A percentile compares a stretch with the other conserved stretches of the same genome.
Evolutionary conservation across 1,140 invertebrate species (phyloP).

Genomic region (Anastrepha obliqua): DNA sequence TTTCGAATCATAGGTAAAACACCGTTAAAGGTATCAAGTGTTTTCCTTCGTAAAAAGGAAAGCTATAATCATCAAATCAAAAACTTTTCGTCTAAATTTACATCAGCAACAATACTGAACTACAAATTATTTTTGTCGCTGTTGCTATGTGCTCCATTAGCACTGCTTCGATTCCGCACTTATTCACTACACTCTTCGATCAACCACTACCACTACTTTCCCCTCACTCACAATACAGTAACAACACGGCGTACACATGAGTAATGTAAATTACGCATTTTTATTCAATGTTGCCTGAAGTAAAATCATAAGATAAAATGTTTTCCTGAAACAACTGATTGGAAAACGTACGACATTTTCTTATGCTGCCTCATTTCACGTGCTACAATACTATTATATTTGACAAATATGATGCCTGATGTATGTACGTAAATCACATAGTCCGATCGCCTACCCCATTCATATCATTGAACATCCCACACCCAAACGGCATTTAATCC

Average conservation of each 20-base stretch:
- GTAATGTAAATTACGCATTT: too few species aligned
- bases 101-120: not conserved
- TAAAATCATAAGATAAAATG: too few species aligned
- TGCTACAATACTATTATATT: too few species aligned
- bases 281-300: too few species aligned
- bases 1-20: too few species aligned
- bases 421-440: not conserved
- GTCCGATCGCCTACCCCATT: not conserved
- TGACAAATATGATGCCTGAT: too few species aligned
- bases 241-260: not conserved
- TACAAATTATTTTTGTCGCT: not conserved
- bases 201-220: not conserved
- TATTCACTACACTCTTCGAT: not conserved
- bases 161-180: not conserved
- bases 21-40: too few species aligned
- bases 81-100: not conserved
- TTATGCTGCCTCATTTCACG: too few species aligned
- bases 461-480: not conserved
- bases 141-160: slow-evolving; percentile 29
- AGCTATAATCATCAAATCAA: too few species aligned
- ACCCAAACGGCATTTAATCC: slow-evolving; percentile 13
- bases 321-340: too few species aligned
- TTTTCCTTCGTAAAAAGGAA: too few species aligned
- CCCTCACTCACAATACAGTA: not conserved
- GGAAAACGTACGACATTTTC: too few species aligned